Percentiles rank a stretch among this genome's conserved stretches.
phyloP scores from a whole-genome alignment of 2,888 invertebrate genomes.

The Eucera pruinosa region DNA sequence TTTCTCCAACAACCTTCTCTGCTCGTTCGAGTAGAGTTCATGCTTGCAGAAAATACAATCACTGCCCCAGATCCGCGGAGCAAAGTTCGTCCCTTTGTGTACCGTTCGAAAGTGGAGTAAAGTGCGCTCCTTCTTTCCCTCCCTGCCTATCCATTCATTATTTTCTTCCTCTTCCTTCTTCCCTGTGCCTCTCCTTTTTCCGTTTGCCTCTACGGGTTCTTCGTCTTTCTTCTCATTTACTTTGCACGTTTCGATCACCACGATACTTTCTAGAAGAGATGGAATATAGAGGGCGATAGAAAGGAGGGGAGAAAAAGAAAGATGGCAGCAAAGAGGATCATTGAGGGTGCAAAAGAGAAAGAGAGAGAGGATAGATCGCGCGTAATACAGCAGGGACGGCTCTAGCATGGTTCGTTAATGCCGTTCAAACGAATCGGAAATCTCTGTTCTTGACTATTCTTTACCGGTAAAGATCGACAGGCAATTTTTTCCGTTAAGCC shows the following conservation, averaged over 20 bases:
- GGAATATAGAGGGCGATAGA: neutral
- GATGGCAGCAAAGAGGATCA: neutral
- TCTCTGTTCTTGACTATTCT: constrained; percentile 54
- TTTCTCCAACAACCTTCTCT: constrained; percentile 57
- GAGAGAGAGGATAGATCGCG: neutral
- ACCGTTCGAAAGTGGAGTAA: constrained; percentile 68
- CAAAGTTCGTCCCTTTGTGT: constrained; percentile 69
- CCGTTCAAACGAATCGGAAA: constrained; percentile 51
- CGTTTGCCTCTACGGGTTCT: constrained; percentile 5
- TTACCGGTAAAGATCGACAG: constrained; percentile 55
- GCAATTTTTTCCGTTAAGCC: constrained; percentile 64
- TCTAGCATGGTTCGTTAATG: constrained; percentile 47
- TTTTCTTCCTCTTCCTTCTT: constrained; percentile 15
- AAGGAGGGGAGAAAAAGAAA: neutral
- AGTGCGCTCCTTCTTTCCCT: constrained; percentile 52
- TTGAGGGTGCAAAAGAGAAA: neutral
- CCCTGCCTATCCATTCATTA: constrained; percentile 34
- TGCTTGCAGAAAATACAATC: constrained; percentile 70
- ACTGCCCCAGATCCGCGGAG: constrained; percentile 60
- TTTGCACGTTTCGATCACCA: constrained; percentile 63
- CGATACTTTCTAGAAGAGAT: constrained; percentile 30
- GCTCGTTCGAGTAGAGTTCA: constrained; percentile 58
- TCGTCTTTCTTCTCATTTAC: constrained; percentile 33
- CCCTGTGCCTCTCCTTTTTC: constrained; percentile 31
- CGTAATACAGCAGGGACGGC: constrained; percentile 18